phyloP scores from a whole-genome alignment of 2,888 invertebrate genomes.

The Ormyrus thymus region DNA sequence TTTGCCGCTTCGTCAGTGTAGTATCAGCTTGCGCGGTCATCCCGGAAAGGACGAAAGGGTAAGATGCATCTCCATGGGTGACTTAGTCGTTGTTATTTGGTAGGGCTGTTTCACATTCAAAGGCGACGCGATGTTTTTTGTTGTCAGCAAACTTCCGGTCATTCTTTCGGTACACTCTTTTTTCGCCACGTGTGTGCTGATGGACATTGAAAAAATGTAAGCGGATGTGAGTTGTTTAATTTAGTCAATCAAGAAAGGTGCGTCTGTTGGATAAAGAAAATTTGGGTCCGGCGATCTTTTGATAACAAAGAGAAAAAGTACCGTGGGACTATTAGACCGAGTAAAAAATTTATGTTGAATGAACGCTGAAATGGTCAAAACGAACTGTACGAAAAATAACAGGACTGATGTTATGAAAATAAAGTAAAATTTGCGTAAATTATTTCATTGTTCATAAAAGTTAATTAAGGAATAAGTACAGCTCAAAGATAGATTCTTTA shows the following conservation, averaged over 20 bases:
- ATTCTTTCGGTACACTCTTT: conserved; percentile 2
- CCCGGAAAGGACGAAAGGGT: conserved; percentile 12
- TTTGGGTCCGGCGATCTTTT: conserved; percentile 14
- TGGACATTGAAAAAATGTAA: conserved; percentile 19
- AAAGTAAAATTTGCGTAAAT: no score
- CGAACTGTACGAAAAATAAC: neutral
- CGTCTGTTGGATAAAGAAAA: neutral
- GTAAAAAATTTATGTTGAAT: conserved; percentile 28
- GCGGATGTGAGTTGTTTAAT: conserved; percentile 39
- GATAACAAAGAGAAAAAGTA: conserved; percentile 7
- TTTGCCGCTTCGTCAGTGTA: no score
- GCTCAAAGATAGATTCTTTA: no score
- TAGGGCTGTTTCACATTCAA: conserved; percentile 35
- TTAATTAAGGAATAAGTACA: no score
- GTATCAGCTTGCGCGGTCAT: conserved; percentile 3
- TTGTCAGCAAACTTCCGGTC: conserved; percentile 26
- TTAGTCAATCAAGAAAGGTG: conserved; percentile 1
- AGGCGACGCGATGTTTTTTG: conserved; percentile 11
- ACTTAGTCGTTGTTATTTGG: neutral
- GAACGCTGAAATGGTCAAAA: neutral
- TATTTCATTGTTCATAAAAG: no score
- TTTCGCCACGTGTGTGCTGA: neutral
- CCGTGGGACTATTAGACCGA: neutral
- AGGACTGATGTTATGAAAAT: no score
- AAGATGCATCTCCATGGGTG: neutral